These are phyloP conservation scores for Phataginus tricuspis DNA, from an alignment of 2,797 vertebrate genomes.

Conservation along the genomic window DNA sequence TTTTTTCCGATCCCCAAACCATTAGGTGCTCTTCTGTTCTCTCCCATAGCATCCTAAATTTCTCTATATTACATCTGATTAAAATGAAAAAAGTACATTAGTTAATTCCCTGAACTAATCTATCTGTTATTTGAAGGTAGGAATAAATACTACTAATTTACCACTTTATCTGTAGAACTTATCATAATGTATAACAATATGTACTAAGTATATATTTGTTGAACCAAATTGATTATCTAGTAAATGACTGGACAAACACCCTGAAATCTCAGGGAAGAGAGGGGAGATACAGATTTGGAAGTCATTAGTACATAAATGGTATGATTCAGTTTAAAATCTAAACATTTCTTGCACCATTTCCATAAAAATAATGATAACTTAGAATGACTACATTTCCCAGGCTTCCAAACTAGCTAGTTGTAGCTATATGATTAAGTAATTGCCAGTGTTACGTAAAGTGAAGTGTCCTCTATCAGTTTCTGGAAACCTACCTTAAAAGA, in stretches of 20 bases:
- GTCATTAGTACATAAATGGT: neutral
- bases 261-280: neutral
- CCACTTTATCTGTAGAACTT: neutral
- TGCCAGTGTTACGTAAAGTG: neutral
- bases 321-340: neutral
- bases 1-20: neutral
- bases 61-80: neutral
- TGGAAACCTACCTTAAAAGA: neutral
- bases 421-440: neutral
- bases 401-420: neutral
- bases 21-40: neutral
- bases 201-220: neutral
- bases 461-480: neutral
- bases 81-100: neutral
- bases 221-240: neutral
- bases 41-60: neutral
- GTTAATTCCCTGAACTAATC: neutral
- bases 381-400: neutral
- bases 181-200: neutral
- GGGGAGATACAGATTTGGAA: neutral
- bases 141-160: neutral
- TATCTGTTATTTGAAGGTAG: neutral
- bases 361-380: neutral
- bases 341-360: neutral
- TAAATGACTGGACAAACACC: neutral